These are phyloP conservation scores for Zaprionus africanus DNA, from an alignment of 1,140 invertebrate species.

Conservation along the genomic window DNA sequence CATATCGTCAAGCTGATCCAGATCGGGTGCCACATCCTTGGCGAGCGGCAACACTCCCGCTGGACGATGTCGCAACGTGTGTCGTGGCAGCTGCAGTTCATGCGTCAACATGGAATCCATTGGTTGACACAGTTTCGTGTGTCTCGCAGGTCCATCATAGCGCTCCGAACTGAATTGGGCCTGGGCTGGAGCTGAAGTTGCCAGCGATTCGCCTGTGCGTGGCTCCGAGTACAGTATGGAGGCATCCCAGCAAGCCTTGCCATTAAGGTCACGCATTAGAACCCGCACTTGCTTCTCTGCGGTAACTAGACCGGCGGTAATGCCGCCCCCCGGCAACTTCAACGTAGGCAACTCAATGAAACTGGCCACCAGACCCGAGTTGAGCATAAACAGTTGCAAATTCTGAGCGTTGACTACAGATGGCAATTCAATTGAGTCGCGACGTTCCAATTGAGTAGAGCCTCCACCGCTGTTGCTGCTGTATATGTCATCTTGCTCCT, in stretches of 20 bases:
- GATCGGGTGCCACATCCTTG: conserved; percentile 92
- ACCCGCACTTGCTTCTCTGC: conserved; percentile 92
- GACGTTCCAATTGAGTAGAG: conserved; percentile 52
- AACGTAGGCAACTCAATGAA: conserved; percentile 96
- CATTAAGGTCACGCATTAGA: conserved; percentile 95
- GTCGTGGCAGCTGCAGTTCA: conserved; percentile 85
- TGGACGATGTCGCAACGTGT: conserved; percentile 89
- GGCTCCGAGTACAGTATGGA: conserved; percentile 94
- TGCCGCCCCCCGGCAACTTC: conserved; percentile 92
- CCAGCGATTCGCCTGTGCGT: conserved; percentile 52
- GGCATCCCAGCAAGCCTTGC: conserved; percentile 98
- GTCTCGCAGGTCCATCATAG: conserved; percentile 34
- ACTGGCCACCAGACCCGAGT: conserved; percentile 93
- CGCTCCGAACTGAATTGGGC: conserved; percentile 40
- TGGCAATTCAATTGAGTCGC: conserved; percentile 74
- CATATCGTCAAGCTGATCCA: conserved; percentile 97
- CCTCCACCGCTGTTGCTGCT: background rate
- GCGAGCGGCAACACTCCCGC: conserved; percentile 91
- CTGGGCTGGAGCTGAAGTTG: conserved; percentile 31
- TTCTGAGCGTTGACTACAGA: conserved; percentile 91
- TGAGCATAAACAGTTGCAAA: conserved; percentile 94
- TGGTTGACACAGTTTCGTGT: conserved; percentile 35
- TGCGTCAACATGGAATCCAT: conserved; percentile 71
- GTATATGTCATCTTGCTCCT: conserved; percentile 94
- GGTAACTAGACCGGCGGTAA: conserved; percentile 89